Percentiles rank a stretch among this genome's conserved stretches.
Conservation (phyloP, 2,797 vertebrate species). For the Tenualosa ilisha region DNA sequence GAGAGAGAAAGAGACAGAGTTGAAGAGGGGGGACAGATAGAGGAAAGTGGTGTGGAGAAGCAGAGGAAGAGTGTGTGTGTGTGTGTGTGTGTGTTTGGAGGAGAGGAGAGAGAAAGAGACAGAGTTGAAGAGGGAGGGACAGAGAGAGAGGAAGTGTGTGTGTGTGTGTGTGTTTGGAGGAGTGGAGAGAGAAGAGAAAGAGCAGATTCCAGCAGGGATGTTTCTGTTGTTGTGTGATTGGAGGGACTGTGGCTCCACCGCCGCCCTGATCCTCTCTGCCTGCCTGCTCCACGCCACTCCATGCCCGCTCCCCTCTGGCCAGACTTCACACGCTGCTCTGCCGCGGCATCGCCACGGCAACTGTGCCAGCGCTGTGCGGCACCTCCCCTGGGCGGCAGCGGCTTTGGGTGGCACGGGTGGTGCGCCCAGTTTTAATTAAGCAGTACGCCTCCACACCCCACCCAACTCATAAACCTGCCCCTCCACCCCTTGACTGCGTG, state of each 20-base stretch:
- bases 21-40: neutral
- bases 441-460: neutral
- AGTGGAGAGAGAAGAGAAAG: neutral
- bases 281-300: neutral
- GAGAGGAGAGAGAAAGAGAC: neutral
- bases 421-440: constrained; percentile 14
- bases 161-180: constrained; percentile 21
- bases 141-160: neutral
- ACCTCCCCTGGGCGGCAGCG: neutral
- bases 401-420: neutral
- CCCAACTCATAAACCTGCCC: neutral
- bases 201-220: constrained; percentile 20
- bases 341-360: neutral
- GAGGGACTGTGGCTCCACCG: neutral
- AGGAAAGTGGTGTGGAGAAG: neutral
- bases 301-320: neutral
- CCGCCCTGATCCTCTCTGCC: neutral
- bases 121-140: neutral
- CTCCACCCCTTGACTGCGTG: too few relatives aligned
- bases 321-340: neutral
- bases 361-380: neutral
- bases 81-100: neutral
- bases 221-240: neutral
- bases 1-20: too few relatives aligned
- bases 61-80: neutral